These are phyloP conservation scores for Drosophila neonasuta DNA, from an alignment of 2,888 invertebrate genomes.

Conservation along the genomic window DNA sequence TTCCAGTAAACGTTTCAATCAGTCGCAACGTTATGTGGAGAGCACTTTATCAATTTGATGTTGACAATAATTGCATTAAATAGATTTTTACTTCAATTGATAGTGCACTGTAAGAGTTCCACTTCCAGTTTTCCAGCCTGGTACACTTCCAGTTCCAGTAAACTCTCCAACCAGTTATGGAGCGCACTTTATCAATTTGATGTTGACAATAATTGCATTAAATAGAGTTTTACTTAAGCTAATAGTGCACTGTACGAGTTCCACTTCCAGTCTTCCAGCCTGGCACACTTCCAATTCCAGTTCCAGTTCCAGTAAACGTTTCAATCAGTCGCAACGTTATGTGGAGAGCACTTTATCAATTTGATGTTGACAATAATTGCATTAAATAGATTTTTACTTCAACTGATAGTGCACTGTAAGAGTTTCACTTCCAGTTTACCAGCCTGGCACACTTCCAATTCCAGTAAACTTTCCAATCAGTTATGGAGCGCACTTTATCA, in stretches of 20 bases:
- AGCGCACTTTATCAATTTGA: constrained; percentile 68
- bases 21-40: constrained; percentile 40
- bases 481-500: constrained; percentile 61
- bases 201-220: constrained; percentile 69
- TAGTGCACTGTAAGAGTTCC: background rate
- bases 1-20: background rate
- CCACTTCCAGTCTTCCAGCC: background rate
- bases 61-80: constrained; percentile 68
- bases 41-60: constrained; percentile 68
- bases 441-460: background rate
- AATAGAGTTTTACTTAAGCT: constrained; percentile 22
- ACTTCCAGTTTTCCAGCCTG: background rate
- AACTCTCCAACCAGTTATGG: constrained; percentile 16
- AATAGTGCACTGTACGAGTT: background rate
- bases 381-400: constrained; percentile 46
- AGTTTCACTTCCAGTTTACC: background rate
- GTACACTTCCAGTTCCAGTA: background rate
- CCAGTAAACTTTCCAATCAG: background rate
- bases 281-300: background rate
- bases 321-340: constrained; percentile 9
- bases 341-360: constrained; percentile 65
- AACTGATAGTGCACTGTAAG: too few relatives aligned
- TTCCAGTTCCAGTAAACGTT: background rate
- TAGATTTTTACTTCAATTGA: constrained; percentile 15
- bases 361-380: constrained; percentile 68